Conservation (phyloP, 1,140 invertebrate species). For the Heliconius melpomene region DNA sequence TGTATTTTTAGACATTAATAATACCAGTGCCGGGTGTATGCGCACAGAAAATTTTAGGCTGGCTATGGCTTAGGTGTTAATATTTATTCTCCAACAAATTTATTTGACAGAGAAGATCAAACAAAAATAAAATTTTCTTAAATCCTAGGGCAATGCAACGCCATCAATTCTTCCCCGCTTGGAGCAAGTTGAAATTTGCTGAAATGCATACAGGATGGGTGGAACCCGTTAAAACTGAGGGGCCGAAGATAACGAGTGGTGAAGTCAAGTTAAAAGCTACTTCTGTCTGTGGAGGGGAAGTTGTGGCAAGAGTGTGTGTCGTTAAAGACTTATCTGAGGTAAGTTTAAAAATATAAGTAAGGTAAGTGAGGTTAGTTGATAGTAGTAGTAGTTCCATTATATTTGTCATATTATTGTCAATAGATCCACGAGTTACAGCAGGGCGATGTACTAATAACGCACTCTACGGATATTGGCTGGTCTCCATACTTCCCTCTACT, state of each 20-base stretch:
- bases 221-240: conserved; percentile 59
- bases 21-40: no score
- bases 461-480: conserved; percentile 92
- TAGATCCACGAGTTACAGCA: conserved; percentile 72
- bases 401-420: conserved; percentile 22
- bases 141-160: conserved; percentile 84
- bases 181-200: conserved; percentile 84
- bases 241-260: conserved; percentile 42
- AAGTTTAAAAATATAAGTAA: conserved; percentile 16
- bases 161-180: conserved; percentile 81
- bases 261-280: conserved; percentile 82
- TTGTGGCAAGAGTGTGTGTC: conserved; percentile 86
- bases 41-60: no score
- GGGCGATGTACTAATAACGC: conserved; percentile 91
- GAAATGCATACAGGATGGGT: conserved; percentile 84
- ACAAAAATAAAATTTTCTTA: not conserved
- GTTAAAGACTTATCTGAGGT: conserved; percentile 81
- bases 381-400: no score
- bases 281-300: conserved; percentile 86
- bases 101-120: no score
- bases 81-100: no score
- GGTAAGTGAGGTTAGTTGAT: no score
- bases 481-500: conserved; percentile 92
- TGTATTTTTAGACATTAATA: no score
- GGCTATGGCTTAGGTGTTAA: no score